Conservation (phyloP, 2,888 invertebrate species). For the Beris morrisii region DNA sequence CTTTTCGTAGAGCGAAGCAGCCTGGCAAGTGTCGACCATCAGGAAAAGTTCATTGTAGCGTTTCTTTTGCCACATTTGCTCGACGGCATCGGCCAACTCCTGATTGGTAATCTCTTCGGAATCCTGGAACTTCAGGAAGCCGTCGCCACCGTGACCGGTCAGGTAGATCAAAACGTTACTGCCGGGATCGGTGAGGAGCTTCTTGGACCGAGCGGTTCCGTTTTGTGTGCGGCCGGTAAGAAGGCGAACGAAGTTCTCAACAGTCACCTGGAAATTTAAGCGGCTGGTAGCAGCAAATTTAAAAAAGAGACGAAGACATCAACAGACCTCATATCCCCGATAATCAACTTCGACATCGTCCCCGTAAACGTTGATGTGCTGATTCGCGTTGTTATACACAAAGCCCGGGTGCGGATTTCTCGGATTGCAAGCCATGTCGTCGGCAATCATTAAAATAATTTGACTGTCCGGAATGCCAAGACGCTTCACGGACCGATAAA, state of each 20-base stretch:
- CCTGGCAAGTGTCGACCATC: constrained; percentile 99
- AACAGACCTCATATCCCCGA: constrained; percentile 80
- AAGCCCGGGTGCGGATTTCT: constrained; percentile 97
- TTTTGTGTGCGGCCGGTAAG: constrained; percentile 90
- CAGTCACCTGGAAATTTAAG: constrained; percentile 73
- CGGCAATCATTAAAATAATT: constrained; percentile 98
- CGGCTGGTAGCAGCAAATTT: background rate
- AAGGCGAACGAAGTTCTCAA: constrained; percentile 96
- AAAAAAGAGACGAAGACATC: background rate
- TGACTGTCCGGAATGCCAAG: constrained; percentile 98
- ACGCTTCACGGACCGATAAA: constrained; percentile 96
- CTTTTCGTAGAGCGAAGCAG: constrained; percentile 96
- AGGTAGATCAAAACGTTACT: constrained; percentile 96
- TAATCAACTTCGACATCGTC: constrained; percentile 99
- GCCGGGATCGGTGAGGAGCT: constrained; percentile 92
- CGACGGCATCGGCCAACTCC: constrained; percentile 96
- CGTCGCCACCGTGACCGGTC: constrained; percentile 97
- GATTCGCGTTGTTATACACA: constrained; percentile 96
- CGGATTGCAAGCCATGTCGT: constrained; percentile 99
- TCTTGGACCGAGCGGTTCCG: constrained; percentile 92
- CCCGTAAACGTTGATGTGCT: constrained; percentile 98
- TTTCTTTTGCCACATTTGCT: constrained; percentile 99
- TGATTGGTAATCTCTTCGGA: constrained; percentile 98
- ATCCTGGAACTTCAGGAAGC: constrained; percentile 98
- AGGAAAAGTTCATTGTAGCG: constrained; percentile 98